Conservation (phyloP, 2,888 invertebrate genomes). For the Trissonchulus sp. region DNA sequence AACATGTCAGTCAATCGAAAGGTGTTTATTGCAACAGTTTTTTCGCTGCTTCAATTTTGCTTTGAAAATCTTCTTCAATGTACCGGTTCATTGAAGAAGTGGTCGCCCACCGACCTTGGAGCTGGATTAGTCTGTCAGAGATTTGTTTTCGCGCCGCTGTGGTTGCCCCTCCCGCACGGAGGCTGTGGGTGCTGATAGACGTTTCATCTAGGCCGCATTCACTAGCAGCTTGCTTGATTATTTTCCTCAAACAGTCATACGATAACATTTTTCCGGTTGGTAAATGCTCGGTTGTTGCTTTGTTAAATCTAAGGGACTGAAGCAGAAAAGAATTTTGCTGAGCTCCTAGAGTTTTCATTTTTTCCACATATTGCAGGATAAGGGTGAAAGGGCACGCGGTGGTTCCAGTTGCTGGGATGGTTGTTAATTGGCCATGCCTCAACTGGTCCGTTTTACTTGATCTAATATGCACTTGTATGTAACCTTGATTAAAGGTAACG, state of each 20-base stretch:
- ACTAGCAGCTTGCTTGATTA: neutral
- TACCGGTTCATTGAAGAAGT: no score
- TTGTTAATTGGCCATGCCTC: neutral
- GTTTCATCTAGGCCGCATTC: neutral
- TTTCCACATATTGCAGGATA: no score
- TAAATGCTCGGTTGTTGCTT: neutral
- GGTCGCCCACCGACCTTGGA: neutral
- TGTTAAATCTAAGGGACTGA: neutral
- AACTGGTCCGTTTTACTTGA: neutral
- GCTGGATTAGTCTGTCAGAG: neutral
- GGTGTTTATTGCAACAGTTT: no score
- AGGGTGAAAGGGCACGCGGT: neutral
- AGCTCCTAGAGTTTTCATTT: no score
- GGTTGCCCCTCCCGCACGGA: neutral
- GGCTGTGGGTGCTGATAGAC: neutral
- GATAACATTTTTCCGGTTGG: neutral
- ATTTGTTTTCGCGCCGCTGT: neutral
- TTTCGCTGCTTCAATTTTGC: no score
- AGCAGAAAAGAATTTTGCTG: no score
- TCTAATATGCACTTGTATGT: neutral
- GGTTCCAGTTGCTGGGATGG: neutral
- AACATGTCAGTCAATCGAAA: no score
- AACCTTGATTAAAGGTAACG: neutral
- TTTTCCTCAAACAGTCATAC: neutral
- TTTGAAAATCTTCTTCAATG: no score